Evolutionary conservation across 2,797 vertebrate species (phyloP).

Genomic region (Agapornis canus): DNA sequence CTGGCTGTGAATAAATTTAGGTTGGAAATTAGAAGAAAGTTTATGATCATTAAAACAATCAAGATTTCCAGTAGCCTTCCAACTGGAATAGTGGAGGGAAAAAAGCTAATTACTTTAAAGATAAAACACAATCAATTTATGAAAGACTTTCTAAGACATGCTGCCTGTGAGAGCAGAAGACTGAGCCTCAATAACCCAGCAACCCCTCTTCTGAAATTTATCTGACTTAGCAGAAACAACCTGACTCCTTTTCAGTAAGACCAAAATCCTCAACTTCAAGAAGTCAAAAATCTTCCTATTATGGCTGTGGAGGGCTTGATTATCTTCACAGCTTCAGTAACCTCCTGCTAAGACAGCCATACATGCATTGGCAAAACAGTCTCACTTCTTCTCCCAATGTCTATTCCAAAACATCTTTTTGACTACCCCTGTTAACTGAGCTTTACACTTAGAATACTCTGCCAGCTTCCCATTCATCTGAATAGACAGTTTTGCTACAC

Average conservation of each 20-base stretch:
- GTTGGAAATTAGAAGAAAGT: slow-evolving; percentile 44
- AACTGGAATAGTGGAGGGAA: slow-evolving; percentile 24
- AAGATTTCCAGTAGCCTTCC: slow-evolving; percentile 40
- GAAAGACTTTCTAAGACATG: neutral
- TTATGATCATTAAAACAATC: slow-evolving; percentile 58
- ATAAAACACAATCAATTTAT: slow-evolving; percentile 2
- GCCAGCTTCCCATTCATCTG: slow-evolving; percentile 29
- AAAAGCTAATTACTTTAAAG: slow-evolving; percentile 17
- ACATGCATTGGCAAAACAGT: neutral
- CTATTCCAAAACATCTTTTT: neutral
- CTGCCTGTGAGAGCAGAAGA: neutral
- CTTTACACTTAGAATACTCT: neutral
- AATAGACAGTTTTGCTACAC: neutral
- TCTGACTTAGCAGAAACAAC: neutral
- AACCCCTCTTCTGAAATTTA: neutral
- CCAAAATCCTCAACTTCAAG: neutral
- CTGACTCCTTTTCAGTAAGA: neutral
- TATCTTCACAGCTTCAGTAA: neutral
- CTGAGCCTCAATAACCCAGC: neutral
- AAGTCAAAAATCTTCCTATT: neutral
- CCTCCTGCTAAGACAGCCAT: neutral
- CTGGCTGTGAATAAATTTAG: slow-evolving; percentile 53
- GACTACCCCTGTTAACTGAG: neutral
- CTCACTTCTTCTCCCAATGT: neutral
- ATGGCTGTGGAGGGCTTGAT: neutral